A percentile compares a stretch with the other conserved stretches of the same genome.
Conservation (phyloP, 2,888 invertebrate genomes). For the Bedellia somnulentella region DNA sequence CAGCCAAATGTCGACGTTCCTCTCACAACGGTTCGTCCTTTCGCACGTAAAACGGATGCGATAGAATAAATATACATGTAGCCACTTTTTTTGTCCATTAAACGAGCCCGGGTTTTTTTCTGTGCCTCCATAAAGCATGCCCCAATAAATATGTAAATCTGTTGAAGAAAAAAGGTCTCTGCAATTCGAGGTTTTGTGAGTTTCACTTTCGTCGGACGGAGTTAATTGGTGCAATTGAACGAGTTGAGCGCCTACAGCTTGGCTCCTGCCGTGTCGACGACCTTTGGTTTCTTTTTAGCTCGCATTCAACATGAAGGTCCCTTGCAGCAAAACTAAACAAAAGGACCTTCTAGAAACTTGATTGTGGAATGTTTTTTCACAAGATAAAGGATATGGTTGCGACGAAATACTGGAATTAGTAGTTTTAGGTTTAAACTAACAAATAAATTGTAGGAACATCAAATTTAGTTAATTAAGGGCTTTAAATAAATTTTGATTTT, state of each 20-base stretch:
- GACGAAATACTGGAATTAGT: no score
- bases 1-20: constrained; percentile 51
- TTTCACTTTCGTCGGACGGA: constrained; percentile 49
- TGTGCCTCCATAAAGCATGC: constrained; percentile 56
- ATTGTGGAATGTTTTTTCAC: no score
- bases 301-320: not conserved
- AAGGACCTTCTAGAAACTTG: constrained; percentile 11
- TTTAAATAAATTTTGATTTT: no score
- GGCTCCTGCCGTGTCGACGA: constrained; percentile 1
- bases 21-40: constrained; percentile 45
- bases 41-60: constrained; percentile 58
- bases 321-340: constrained; percentile 6
- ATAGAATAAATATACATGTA: constrained; percentile 58
- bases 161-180: constrained; percentile 27
- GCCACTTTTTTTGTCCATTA: constrained; percentile 61
- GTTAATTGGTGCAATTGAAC: constrained; percentile 49
- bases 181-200: constrained; percentile 23
- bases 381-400: no score
- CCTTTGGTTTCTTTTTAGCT: constrained; percentile 3
- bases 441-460: no score
- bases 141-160: constrained; percentile 62
- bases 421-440: no score
- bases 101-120: constrained; percentile 45
- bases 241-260: constrained; percentile 15
- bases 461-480: no score